Evolutionary conservation across 2,113 vertebrate species (phyloP).

Genomic region (Chascanopsetta lugubris): DNA sequence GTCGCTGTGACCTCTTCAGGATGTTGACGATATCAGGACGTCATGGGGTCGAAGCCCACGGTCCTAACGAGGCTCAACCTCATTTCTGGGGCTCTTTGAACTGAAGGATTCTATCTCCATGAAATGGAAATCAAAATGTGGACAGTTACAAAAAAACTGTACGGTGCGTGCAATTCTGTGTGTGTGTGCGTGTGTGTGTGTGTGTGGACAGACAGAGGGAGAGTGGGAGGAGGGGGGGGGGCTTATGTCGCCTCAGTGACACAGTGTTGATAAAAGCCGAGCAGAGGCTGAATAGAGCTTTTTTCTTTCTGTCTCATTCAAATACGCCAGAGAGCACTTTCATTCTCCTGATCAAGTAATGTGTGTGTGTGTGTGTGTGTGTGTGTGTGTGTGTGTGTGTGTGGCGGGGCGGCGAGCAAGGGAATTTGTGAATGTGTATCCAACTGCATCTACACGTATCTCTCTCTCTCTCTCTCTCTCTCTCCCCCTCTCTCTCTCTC

Average conservation of each 20-base stretch:
- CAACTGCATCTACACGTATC: slow-evolving; percentile 61
- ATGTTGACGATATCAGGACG: too few species aligned
- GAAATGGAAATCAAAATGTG: too few species aligned
- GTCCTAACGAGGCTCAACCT: too few species aligned
- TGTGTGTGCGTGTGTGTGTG: slow-evolving; percentile 26
- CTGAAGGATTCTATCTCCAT: too few species aligned
- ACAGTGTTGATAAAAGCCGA: slow-evolving; percentile 79
- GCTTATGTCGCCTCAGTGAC: slow-evolving; percentile 74
- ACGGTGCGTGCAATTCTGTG: too few species aligned
- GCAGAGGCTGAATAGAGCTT: slow-evolving; percentile 74
- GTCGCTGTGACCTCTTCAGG: too few species aligned
- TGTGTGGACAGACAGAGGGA: slow-evolving; percentile 13
- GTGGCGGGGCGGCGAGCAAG: slow-evolving; percentile 16
- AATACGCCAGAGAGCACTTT: slow-evolving; percentile 82
- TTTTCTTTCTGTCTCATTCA: slow-evolving; percentile 81
- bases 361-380: slow-evolving; percentile 41
- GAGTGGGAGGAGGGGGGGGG: slow-evolving; percentile 39
- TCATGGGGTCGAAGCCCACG: too few species aligned
- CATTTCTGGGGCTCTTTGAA: too few species aligned
- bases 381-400: slow-evolving; percentile 30
- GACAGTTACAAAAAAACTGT: too few species aligned
- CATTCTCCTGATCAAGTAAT: slow-evolving; percentile 78
- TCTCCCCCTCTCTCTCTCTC: too few species aligned
- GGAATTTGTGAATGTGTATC: slow-evolving; percentile 34
- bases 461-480: slow-evolving; percentile 35